Evolutionary conservation across 92 coral and sea anemone species (phyloP), one percentile per base, ranked within the genome.

Genomic region (Porites cylindrica): DNA sequence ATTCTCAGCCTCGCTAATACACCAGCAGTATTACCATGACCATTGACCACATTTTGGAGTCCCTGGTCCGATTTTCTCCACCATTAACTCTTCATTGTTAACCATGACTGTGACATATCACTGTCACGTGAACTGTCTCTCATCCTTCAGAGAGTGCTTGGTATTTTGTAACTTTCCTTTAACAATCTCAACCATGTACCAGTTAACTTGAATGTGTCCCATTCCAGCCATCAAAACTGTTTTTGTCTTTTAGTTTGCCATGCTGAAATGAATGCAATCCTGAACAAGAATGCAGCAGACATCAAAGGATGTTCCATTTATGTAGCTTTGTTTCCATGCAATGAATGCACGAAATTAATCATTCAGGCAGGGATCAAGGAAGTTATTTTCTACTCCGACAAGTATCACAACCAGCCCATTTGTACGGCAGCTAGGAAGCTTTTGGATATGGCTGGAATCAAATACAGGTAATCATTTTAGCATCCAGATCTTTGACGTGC

Each of bases 251-350:
- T 67, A 96, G 99, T 96, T 66, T 97, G 99, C 61, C 99, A 97
- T 88, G 99, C 99, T 56, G 99, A 97, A 87, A 90, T 97, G 98
- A 97, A 97, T 95, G 99, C 99, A 68, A 93, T 97, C 52, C 90
- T 95, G 69, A 97, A 97, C 91, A 97, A 97, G 92, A 97, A 97
- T 70, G 93, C 99, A 10, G 88, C 97, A 19, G 94, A 92, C 89
- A 96, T 95, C 56, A 97, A 95, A 81, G 98, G 96, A 13, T 95
- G 98, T 75, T 87, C 88, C 7, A 94, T 97, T 29, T 97, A 90
- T 81, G 98, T 97, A 17, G 99, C 99, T 65, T 82, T 97, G 19
- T 97, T 97, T 75, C 99, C 99, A 2, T 97, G 99, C 84, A 97
- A 97, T 86, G 99, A 97, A 84, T 97, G 99, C 77, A 88, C 96